Evolutionary conservation across 1,140 invertebrate species (phyloP).

Genomic region (Drosophila aff.): DNA sequence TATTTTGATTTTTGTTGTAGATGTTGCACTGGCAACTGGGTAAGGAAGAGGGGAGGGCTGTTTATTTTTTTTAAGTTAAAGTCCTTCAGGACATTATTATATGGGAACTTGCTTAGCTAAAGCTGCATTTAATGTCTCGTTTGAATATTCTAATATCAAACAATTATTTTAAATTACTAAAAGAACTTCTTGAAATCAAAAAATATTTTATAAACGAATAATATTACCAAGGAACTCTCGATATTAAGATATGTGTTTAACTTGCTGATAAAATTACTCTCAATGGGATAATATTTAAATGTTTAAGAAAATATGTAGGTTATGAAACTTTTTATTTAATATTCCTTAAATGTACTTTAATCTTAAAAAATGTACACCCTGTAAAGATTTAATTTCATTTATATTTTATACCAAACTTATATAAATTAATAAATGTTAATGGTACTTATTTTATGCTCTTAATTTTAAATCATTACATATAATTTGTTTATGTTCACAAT

Average conservation of each 20-base stretch:
- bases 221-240: not conserved
- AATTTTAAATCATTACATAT: too few relatives aligned
- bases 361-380: too few relatives aligned
- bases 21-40: conserved; percentile 19
- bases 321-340: too few relatives aligned
- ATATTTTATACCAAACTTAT: too few relatives aligned
- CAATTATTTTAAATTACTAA: too few relatives aligned
- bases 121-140: not conserved
- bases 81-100: not conserved
- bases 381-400: too few relatives aligned
- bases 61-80: too few relatives aligned
- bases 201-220: not conserved
- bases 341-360: too few relatives aligned
- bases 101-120: not conserved
- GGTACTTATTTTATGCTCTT: too few relatives aligned
- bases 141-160: not conserved
- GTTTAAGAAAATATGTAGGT: not conserved
- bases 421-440: too few relatives aligned
- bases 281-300: not conserved
- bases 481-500: too few relatives aligned
- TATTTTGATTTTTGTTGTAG: not conserved
- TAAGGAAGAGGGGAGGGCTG: conserved; percentile 4
- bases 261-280: not conserved
- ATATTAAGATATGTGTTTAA: not conserved
- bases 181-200: not conserved